Evolutionary conservation across 2,113 vertebrate species (phyloP), one percentile per base, ranked within the genome.

Genomic region (Physeter macrocephalus): DNA sequence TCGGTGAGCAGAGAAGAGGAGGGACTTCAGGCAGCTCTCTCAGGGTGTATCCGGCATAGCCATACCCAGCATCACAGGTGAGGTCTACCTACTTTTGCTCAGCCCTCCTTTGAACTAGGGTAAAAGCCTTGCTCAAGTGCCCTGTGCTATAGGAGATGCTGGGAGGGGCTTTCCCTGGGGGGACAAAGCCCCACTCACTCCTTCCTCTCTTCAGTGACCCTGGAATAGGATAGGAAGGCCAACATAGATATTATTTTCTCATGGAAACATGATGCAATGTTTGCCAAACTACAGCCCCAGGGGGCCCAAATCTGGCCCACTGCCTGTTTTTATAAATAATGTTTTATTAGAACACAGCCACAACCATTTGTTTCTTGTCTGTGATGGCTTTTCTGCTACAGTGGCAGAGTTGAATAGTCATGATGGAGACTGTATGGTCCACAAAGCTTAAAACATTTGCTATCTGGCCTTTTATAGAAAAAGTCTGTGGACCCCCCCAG

Each of bases 261-360:
- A 9, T 27, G 14, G n/a, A 77, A 61, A 9, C 10, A 72, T 17
- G 61, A n/a, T 69, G 23, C 27, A 66, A 31, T 66, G 34, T 31
- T 54, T 49, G 69, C 69, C 41, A 74, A 61, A 52, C 27, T 34
- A 34, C 0, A 90, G 49, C 31, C 43, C 34, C 7, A 12, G 4
- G 8, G 59, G 85, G 54, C 31, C 25, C 61, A 67, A 41, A 36
- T 75, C 23, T 39, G 87, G 83, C 57, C 66, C 41, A 12, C 12
- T 80, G 49, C 31, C 34, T 82, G 52, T 41, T 78, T 84, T 91
- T 93, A 85, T 31, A 72, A 88, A 93, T 96, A 94, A 97, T 95
- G 89, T 91, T 96, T 97, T 94, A 97, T 75, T 83, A 86, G 41
- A 64, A 82, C 39, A 85, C 18, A 39, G 43, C 92, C 34, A 11